phyloP scores from a whole-genome alignment of 2,113 vertebrate genomes.

The Chelonoidis abingdonii region DNA sequence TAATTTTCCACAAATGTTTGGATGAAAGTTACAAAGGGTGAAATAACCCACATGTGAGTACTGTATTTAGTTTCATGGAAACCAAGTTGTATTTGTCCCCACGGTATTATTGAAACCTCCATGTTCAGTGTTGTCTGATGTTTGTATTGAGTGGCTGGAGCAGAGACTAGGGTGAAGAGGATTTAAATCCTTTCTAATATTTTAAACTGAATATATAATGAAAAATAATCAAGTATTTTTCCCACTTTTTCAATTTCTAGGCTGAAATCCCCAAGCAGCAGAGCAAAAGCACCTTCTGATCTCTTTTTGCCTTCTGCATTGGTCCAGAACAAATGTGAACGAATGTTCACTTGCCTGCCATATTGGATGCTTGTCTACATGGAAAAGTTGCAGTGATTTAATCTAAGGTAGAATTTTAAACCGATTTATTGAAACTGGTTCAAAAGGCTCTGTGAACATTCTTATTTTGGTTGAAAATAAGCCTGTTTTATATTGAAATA shows the following conservation, averaged over 20 bases:
- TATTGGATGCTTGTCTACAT: not conserved
- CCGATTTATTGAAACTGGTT: constrained; percentile 55
- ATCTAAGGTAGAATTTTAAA: constrained; percentile 48
- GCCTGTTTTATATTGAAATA: constrained; percentile 46
- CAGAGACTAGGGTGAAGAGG: constrained; percentile 30
- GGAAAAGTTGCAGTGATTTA: constrained; percentile 17
- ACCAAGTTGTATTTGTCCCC: not conserved
- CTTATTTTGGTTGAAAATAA: not conserved
- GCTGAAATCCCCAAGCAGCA: constrained; percentile 31
- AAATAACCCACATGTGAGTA: not conserved
- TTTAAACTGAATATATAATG: constrained; percentile 10
- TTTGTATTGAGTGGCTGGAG: constrained; percentile 19
- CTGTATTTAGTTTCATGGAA: not conserved
- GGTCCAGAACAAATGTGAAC: constrained; percentile 49
- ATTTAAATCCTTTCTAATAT: constrained; percentile 38
- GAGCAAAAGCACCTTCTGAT: constrained; percentile 43
- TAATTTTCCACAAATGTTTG: not conserved
- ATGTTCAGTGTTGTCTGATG: not conserved
- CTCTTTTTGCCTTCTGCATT: constrained; percentile 21
- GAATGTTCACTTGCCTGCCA: constrained; percentile 44
- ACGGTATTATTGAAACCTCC: not conserved
- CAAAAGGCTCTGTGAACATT: constrained; percentile 60
- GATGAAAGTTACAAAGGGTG: not conserved
- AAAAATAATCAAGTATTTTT: constrained; percentile 13
- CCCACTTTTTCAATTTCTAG: constrained; percentile 27